These are phyloP conservation scores for Cylas formicarius DNA, from an alignment of 1,140 invertebrate species.

Conservation along the genomic window DNA sequence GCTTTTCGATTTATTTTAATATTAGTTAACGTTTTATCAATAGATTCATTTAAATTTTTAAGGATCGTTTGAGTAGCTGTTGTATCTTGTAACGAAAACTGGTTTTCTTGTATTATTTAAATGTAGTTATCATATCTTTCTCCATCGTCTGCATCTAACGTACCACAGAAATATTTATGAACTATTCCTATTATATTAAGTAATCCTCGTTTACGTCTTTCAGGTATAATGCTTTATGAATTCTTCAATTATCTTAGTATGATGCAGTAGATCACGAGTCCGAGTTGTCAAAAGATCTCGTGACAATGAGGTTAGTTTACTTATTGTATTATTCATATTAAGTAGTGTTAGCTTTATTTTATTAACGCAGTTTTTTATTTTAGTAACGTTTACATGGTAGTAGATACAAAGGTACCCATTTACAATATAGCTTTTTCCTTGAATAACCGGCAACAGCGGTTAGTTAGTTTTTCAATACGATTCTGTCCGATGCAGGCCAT, in stretches of 20 bases:
- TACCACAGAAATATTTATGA: slow-evolving; percentile 1
- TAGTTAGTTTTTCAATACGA: slow-evolving; percentile 1
- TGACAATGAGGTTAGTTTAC: not conserved
- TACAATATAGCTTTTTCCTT: slow-evolving; percentile 6
- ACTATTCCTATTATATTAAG: slow-evolving; percentile 1
- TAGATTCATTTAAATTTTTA: not conserved
- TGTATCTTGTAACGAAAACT: slow-evolving; percentile 1
- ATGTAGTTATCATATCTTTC: slow-evolving; percentile 12
- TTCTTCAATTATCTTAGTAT: not conserved
- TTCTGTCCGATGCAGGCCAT: not conserved
- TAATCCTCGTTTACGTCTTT: slow-evolving; percentile 8
- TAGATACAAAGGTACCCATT: slow-evolving; percentile 1
- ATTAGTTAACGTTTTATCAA: not conserved
- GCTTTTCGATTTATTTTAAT: slow-evolving; percentile 3
- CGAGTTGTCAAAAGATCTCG: not conserved
- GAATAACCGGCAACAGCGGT: not conserved
- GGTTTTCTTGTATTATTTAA: slow-evolving; percentile 4
- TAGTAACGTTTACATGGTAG: slow-evolving; percentile 9
- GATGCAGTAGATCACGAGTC: not conserved
- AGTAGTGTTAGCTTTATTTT: slow-evolving; percentile 1
- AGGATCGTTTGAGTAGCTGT: slow-evolving; percentile 3
- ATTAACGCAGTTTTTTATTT: not conserved
- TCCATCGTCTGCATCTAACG: slow-evolving; percentile 4
- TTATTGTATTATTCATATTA: not conserved
- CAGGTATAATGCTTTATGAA: slow-evolving; percentile 7